Evolutionary conservation across 1,140 invertebrate species (phyloP), one percentile per base, ranked within the genome.

Genomic region (Drosophila nigrodunni): DNA sequence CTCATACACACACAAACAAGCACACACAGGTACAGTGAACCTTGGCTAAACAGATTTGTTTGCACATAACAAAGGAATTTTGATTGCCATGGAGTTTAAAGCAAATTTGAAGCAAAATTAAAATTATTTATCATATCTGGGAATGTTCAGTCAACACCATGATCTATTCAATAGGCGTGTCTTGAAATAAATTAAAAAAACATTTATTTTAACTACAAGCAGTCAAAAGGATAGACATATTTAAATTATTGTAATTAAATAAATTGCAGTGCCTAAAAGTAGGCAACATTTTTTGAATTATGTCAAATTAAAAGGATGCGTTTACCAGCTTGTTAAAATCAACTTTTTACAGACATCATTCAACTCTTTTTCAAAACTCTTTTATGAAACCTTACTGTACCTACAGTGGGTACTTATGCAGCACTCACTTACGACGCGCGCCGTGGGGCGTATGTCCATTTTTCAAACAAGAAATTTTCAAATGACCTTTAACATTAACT

Each of bases 401-500:
- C 8, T 15, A 52, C 21, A 41, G 18, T 9, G 35, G 25, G 46
- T 60, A 66, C 62, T 67, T 67, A 58, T 59, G 49, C 44, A 37
- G 54, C 46, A 72, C 61, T 61, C 41, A 21, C 35, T 57, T 21
- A 41, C 21, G 49, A 21, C 10, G 41, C 58, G 4, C 46, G 30
- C 43, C 37, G 18, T 50, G 41, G 37, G 55, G 43, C 58, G 18
- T 52, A 41, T 77, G 74, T 73, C 46, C 77, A 68, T 87, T 87
- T 80, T 71, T 75, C 78, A 80, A 87, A 82, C 78, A 73, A 74
- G 77, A 80, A 87, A 83, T 80, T 88, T 83, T 87, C 59, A 59
- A 88, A 83, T 88, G 85, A 88, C 83, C 83, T 88, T 88, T 88
- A 80, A 60, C 83, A 83, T 87, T 87, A 83, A 88, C 66, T 72